Evolutionary conservation across 2,113 vertebrate genomes (phyloP).

Genomic region (Gallinago media): DNA sequence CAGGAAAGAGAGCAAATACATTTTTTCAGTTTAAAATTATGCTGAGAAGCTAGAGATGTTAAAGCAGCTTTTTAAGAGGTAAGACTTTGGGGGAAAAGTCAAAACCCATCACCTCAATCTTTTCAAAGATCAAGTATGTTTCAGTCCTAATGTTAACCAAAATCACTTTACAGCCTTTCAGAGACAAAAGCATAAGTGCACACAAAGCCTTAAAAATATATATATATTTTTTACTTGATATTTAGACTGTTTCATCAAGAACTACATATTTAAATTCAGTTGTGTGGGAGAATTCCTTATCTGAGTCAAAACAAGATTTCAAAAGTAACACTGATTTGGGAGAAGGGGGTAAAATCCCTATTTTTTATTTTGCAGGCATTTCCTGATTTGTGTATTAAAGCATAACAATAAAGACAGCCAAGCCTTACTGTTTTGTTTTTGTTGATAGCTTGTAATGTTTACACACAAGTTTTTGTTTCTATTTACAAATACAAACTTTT

Average conservation of each 20-base stretch:
- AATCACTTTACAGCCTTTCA: background rate
- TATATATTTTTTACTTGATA: background rate
- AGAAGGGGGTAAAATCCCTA: background rate
- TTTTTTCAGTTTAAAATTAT: background rate
- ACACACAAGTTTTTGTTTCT: background rate
- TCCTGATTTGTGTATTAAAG: background rate
- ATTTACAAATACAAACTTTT: background rate
- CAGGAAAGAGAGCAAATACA: background rate
- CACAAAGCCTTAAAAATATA: background rate
- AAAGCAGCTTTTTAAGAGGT: background rate
- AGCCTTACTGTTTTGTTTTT: background rate
- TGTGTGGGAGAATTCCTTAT: background rate
- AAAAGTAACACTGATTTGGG: background rate
- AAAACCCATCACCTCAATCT: background rate
- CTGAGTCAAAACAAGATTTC: conserved; percentile 43
- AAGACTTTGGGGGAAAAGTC: background rate
- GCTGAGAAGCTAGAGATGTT: background rate
- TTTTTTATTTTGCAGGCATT: background rate
- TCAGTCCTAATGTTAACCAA: background rate
- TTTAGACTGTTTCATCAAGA: background rate
- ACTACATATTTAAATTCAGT: background rate
- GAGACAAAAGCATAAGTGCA: background rate
- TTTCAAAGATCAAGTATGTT: background rate
- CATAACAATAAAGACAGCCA: background rate
- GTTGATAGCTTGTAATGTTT: background rate